Evolutionary conservation across 2,888 invertebrate genomes (phyloP).

Genomic region (Lobophora halterata): DNA sequence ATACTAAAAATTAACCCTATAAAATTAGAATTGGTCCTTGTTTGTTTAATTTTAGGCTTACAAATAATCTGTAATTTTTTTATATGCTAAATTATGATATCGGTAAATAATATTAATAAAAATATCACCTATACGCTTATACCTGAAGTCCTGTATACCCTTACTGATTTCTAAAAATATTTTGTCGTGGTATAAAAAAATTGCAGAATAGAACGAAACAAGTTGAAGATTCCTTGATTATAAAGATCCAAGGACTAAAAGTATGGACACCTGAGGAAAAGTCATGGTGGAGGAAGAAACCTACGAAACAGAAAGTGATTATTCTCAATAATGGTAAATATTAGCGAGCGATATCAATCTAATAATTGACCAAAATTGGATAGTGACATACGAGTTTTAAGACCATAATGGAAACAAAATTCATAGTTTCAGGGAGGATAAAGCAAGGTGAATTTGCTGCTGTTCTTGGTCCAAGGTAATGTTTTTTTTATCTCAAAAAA

Average conservation of each 20-base stretch:
- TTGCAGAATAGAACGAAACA: slow-evolving; percentile 8
- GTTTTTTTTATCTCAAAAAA: too few species aligned
- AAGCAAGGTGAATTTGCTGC: slow-evolving; percentile 64
- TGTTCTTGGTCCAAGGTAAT: slow-evolving; percentile 68
- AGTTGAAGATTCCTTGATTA: slow-evolving; percentile 33
- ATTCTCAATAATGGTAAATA: slow-evolving; percentile 60
- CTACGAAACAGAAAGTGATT: slow-evolving; percentile 44
- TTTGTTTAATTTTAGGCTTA: background rate
- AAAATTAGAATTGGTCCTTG: too few species aligned
- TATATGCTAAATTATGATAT: slow-evolving; percentile 2
- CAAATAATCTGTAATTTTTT: slow-evolving; percentile 1
- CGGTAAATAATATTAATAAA: too few species aligned
- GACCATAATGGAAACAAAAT: background rate
- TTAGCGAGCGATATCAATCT: too few species aligned
- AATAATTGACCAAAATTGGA: too few species aligned
- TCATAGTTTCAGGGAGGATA: slow-evolving; percentile 59
- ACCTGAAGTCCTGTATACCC: too few species aligned
- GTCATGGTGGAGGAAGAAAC: slow-evolving; percentile 57
- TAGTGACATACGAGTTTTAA: too few species aligned
- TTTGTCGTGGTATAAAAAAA: too few species aligned
- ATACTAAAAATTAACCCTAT: too few species aligned
- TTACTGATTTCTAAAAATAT: too few species aligned
- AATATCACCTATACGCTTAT: too few species aligned
- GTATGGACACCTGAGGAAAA: slow-evolving; percentile 67
- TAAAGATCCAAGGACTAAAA: slow-evolving; percentile 49